Evolutionary conservation across 2,888 invertebrate species (phyloP).

Genomic region (Chesias legatella): DNA sequence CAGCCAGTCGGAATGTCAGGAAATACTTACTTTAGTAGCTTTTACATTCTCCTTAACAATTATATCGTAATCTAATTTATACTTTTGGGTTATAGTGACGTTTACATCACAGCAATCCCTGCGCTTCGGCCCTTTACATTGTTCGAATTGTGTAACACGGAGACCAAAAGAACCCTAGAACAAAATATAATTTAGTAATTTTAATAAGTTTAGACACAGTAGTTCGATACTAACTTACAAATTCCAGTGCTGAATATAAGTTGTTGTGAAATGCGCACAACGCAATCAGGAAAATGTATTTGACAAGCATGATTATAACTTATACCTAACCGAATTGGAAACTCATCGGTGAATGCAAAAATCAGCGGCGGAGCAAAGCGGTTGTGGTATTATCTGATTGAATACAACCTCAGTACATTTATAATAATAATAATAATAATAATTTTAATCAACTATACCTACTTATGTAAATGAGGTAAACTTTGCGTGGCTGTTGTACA

Average conservation of each 20-base stretch:
- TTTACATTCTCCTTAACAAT: constrained; percentile 29
- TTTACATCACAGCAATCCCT: constrained; percentile 25
- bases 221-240: constrained; percentile 8
- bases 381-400: no score
- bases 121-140: constrained; percentile 32
- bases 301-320: constrained; percentile 6
- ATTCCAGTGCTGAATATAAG: constrained; percentile 10
- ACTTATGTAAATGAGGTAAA: no score
- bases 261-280: constrained; percentile 5
- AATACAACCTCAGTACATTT: no score
- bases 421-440: no score
- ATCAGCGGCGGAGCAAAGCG: no score
- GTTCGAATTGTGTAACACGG: constrained; percentile 12
- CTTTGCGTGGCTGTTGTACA: no score
- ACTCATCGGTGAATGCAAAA: no score
- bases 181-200: no score
- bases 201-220: no score
- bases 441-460: no score
- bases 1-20: no score
- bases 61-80: constrained; percentile 25
- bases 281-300: constrained; percentile 7
- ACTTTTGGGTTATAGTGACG: constrained; percentile 18
- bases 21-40: constrained; percentile 36
- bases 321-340: no score
- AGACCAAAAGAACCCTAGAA: constrained; percentile 26